Base-by-base conservation (phyloP, 2,797 vertebrate species). In the Rhinichthys osculus region DNA sequence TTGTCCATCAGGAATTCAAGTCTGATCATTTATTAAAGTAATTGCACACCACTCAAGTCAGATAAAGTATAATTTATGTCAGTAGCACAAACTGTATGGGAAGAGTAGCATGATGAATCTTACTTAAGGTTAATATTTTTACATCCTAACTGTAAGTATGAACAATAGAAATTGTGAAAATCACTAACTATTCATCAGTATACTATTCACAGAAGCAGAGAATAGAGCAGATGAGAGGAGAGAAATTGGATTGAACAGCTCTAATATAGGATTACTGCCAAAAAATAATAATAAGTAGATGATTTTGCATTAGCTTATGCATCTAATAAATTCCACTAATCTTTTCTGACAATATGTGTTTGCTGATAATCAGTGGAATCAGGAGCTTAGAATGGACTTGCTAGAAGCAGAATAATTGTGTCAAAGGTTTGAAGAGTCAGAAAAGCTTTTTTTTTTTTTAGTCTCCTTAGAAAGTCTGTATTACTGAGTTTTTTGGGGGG, bases 311-410 rank as follows among this genome's bases (percentile, higher is more conserved):
- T 57, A 62, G 84, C 47, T 76, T 77, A 70, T 76, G 86, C 66
- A 73, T 88, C 87, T 86, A 47, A 52, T 57, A 87, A 86, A 69
- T 11, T 76, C n/a, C 54, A 85, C 30, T 83, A 78, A 79, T 78
- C 52, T 54, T 67, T 86, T 85, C 85, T 89, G 87, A 89, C 70
- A 70, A 81, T 77, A 73, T 66, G 71, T 64, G 30, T 66, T 83
- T 0, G 30, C 71, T 83, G 57, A 83, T 83, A 66, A 83, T 83
- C 70, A 44, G 81, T 44, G 69, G 27, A 73, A 82, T 74, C 54
- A 73, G 54, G 4, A 74, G 42, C 40, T 50, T 27, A 35, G 42
- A 72, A 8, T 62, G 27, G 54, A 47, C n/a, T 33, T 59, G 54
- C 70, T 62, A 16, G 3, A 74, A 74, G 42, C n/a, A n/a, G n/a